These are phyloP conservation scores for Caenorhabditis panamensis DNA, from an alignment of 2,888 invertebrate species.

Conservation along the genomic window DNA sequence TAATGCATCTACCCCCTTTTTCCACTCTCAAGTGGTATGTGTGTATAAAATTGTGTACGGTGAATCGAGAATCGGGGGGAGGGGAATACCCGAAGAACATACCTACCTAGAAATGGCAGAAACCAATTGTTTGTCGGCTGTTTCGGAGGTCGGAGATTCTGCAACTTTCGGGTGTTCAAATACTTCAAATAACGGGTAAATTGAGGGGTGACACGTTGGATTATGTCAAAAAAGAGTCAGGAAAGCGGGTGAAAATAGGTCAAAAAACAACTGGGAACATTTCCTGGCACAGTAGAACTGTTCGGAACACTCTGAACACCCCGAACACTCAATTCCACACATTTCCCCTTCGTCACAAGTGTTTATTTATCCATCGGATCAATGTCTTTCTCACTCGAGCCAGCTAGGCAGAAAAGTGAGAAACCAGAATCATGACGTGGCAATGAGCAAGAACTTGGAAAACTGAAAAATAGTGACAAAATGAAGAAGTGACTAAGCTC, in stretches of 20 bases:
- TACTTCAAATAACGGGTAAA: background rate
- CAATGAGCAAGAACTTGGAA: background rate
- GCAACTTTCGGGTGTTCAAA: background rate
- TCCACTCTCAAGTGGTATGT: background rate
- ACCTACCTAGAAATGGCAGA: background rate
- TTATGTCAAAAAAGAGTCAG: background rate
- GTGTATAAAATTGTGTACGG: background rate
- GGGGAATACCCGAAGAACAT: no score
- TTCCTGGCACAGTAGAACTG: background rate
- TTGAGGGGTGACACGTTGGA: background rate
- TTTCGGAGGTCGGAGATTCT: no score
- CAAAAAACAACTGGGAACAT: background rate
- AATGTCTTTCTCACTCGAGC: slow-evolving; percentile 18
- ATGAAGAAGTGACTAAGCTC: background rate
- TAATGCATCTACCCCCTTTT: slow-evolving; percentile 28
- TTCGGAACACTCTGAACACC: background rate
- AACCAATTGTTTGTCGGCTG: slow-evolving; percentile 1
- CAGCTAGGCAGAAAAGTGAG: background rate
- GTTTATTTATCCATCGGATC: slow-evolving; percentile 49
- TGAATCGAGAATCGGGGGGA: background rate
- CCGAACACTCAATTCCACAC: slow-evolving; percentile 2
- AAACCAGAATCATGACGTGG: slow-evolving; percentile 12
- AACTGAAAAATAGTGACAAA: slow-evolving; percentile 6
- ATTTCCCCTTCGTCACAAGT: slow-evolving; percentile 13
- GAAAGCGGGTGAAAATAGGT: background rate